phyloP scores from a whole-genome alignment of 2,797 vertebrate genomes.

The Rhinoraja longicauda region DNA sequence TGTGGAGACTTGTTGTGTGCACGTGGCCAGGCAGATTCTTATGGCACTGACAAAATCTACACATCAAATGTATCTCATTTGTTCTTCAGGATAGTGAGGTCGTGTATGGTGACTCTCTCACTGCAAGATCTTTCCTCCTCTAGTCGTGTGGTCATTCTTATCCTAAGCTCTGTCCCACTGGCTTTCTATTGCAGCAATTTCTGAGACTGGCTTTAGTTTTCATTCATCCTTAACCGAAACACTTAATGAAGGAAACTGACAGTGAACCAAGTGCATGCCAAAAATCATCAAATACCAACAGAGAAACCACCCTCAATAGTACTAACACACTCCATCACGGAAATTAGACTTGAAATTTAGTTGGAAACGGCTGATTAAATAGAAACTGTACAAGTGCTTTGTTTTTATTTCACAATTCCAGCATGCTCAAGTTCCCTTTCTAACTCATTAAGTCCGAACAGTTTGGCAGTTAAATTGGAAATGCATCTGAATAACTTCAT shows the following conservation, averaged over 20 bases:
- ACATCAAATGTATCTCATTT: neutral
- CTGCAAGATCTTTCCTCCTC: neutral
- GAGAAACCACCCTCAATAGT: neutral
- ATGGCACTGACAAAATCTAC: neutral
- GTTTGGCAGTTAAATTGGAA: neutral
- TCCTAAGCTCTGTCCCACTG: neutral
- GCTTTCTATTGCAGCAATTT: neutral
- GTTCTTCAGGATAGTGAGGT: neutral
- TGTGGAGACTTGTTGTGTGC: neutral
- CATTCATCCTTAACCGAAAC: neutral
- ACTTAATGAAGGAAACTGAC: neutral
- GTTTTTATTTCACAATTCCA: slow-evolving; percentile 9
- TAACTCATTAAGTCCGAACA: slow-evolving; percentile 26
- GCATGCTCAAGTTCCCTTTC: neutral
- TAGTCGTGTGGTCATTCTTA: neutral
- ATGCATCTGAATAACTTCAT: neutral
- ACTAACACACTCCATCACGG: neutral
- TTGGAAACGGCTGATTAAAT: neutral
- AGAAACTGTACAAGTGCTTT: neutral
- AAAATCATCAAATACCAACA: neutral
- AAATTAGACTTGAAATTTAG: neutral
- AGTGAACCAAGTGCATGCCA: neutral
- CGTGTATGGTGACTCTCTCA: neutral
- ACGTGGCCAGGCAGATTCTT: neutral
- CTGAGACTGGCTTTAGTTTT: neutral